Base-by-base conservation (phyloP, 2,888 invertebrate genomes). In the Scotopteryx bipunctaria region DNA sequence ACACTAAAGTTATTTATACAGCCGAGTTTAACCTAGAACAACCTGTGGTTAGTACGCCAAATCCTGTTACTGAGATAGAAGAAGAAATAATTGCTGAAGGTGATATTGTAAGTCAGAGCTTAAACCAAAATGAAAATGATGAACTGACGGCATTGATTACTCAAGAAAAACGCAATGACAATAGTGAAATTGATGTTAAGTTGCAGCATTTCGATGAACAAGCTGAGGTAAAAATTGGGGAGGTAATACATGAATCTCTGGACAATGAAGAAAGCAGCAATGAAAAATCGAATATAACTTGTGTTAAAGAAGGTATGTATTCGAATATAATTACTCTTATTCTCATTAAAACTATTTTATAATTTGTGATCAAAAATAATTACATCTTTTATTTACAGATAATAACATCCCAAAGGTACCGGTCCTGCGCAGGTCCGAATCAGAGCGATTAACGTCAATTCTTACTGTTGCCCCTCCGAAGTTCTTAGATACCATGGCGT, bases 401-500 rank as follows among this genome's bases (percentile, higher is more conserved):
- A 88, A 87, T 51, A 76, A 79, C 36, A 75, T 88, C 33, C 89
- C 88, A 3, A 86, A 80, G 65, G 78, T 88, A 61, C 83, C 86
- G 35, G 69, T 83, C 4, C 66, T 91, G 32, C 83, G 91, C 29
- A 78, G 91, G 32, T 91, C 91, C n/a, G 86, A 88, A 71, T 91
- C 89, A 25, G 92, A 81, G 76, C 85, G 78, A 59, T 66, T 81
- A 51, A 78, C 72, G 57, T 80, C 81, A 57, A 85, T 70, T 62
- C 78, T 82, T 60, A 83, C 71, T 72, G 91, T 83, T 6, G 84
- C 86, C 8, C 87, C 92, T 41, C 92, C 94, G 5, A 91, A 91
- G 55, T 95, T 95, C 78, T 91, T 94, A 74, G 97, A 97, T 78
- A 96, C 96, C 16, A 97, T 96, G 95, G 94, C 96, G 15, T 87